Evolutionary conservation across 2,797 vertebrate genomes (phyloP).

Genomic region (Novumbra hubbsi): DNA sequence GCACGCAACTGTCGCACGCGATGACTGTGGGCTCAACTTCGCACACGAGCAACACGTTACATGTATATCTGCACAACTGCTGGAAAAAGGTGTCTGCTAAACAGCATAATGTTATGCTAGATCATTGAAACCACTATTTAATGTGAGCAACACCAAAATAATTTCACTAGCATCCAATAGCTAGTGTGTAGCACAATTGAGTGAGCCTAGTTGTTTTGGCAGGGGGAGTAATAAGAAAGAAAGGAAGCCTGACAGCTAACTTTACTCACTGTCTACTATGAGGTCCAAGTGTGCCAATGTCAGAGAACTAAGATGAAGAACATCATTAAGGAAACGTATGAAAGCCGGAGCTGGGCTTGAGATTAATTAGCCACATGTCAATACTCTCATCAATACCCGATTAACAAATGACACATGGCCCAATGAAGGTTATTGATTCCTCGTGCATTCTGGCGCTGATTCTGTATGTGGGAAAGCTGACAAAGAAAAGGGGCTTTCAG

Average conservation of each 20-base stretch:
- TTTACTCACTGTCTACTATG: slow-evolving; percentile 79
- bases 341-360: slow-evolving; percentile 85
- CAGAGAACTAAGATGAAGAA: slow-evolving; percentile 94
- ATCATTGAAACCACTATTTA: neutral
- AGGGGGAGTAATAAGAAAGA: slow-evolving; percentile 9
- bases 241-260: slow-evolving; percentile 70
- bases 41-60: too few species aligned
- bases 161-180: neutral
- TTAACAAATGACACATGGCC: slow-evolving; percentile 99
- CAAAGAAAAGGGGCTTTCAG: slow-evolving; percentile 62
- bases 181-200: slow-evolving; percentile 12
- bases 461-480: slow-evolving; percentile 86
- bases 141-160: neutral
- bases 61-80: too few species aligned
- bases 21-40: too few species aligned
- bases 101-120: neutral
- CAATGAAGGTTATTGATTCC: slow-evolving; percentile 97
- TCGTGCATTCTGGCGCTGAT: slow-evolving; percentile 86
- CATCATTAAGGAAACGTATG: slow-evolving; percentile 99
- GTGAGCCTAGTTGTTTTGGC: neutral
- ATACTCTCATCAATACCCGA: slow-evolving; percentile 99
- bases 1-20: too few species aligned
- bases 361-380: slow-evolving; percentile 98
- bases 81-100: too few species aligned
- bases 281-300: slow-evolving; percentile 73